Base-by-base conservation (phyloP, 2,797 vertebrate species). In the Numenius phaeopus region DNA sequence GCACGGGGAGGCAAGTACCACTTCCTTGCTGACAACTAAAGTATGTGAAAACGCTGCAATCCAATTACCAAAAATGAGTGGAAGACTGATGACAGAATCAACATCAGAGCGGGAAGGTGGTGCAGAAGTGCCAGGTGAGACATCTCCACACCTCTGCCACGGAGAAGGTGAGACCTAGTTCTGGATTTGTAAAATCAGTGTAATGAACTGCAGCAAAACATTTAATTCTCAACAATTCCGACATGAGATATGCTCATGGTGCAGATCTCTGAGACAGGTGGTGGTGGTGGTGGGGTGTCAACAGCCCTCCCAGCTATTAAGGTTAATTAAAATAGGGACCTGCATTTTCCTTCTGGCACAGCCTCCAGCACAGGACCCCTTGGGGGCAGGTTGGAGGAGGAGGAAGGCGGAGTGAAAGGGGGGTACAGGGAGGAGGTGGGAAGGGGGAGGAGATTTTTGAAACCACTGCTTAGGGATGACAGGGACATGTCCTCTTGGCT, bases 81-180 rank as follows among this genome's bases (percentile, higher is more conserved):
- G 49, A 89, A 89, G 83, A 58, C 52, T 34, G 79, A 66, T 39
- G 90, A 29, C 29, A 57, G 62, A 87, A 84, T 79, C 80, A 73
- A 73, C 92, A 73, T n/a, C 11, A 12, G 69, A 92, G 47, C 2
- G 1, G 54, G 78, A 72, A 7, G 15, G 0, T 39, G 89, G n/a
- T 71, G 62, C 70, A 89, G 83, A 58, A 89, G 42, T 44, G 65
- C 44, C 42, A 52, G 76, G n/a, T 71, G 95, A 94, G 82, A 87
- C 44, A 92, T 50, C 57, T 59, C 75, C 72, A 93, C 50, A n/a
- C 32, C 39, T 59, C 73, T 55, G 2, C 95, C 17, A 47, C 12
- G 0, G 83, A 94, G 69, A 96, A 97, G 97, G 97, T 97, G 96
- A 97, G 97, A 97, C 32, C 50, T 82, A 44, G 23, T 21, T 57